Evolutionary conservation across 2,888 invertebrate genomes (phyloP), one percentile per base, ranked within the genome.

Genomic region (Ophion ventricosus): DNA sequence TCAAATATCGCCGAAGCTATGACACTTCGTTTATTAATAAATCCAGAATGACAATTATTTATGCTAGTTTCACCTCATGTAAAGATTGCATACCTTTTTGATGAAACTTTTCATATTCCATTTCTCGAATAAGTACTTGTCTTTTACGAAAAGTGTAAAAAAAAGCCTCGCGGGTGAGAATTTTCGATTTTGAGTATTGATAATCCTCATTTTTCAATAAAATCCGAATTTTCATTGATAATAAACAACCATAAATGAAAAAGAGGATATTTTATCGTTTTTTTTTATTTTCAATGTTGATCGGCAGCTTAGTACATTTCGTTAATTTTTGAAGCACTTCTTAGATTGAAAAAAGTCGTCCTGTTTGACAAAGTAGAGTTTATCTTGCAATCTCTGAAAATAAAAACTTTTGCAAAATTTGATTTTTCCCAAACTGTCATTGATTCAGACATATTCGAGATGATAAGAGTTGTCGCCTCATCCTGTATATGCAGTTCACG

Each of bases 401-500:
- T 49, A 2, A 17, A 49, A 17, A 49, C 2, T 49, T 49, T 1
- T 49, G 17, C 49, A 49, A 49, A 49, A 14, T 49, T 49, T 49
- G 14, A 17, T 49, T 17, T 49, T 49, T 17, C 17, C 17, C 49
- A 17, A 49, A 14, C 14, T 49, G 49, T 49, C 49, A 49, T 49
- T 14, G 49, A 11, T 49, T 14, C 49, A 49, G 49, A 49, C 4
- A 11, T 49, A 49, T 17, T 49, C 49, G 49, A 49, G 49, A 4
- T 17, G 49, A 17, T 17, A 49, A 14, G 49, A 49, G 17, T 49
- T 49, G 3, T 49, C 17, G 49, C 49, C 17, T 3, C 49, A 49
- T 4, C 49, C 2, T 14, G 49, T 88, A 86, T 87, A 87, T 81
- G 86, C 87, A 87, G 86, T 88, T 87, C 64, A 85, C 83, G 87